A percentile compares a stretch with the other conserved stretches of the same genome.
phyloP scores from a whole-genome alignment of 2,888 invertebrate species.

The Rhamphomyia laevipes region DNA sequence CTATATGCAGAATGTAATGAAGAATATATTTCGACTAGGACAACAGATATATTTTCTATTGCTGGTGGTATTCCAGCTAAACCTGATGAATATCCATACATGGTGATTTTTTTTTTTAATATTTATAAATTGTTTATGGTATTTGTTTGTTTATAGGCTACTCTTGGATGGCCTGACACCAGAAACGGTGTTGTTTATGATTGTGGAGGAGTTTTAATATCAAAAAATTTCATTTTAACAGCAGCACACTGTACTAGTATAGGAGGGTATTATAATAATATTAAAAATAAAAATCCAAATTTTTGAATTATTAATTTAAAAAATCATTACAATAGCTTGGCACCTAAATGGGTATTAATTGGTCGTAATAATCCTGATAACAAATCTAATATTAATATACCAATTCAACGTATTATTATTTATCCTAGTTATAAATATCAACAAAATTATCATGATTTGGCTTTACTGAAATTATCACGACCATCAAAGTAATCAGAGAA shows the following conservation, averaged over 20 bases:
- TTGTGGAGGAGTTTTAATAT: conserved; percentile 39
- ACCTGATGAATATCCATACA: conserved; percentile 44
- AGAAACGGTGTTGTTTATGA: conserved; percentile 25
- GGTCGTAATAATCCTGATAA: conserved; percentile 40
- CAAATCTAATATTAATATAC: conserved; percentile 38
- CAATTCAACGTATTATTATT: conserved; percentile 28
- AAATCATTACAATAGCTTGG: conserved; percentile 11
- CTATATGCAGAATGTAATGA: neutral
- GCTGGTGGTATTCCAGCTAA: conserved; percentile 43
- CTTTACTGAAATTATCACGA: conserved; percentile 39
- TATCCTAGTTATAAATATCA: conserved; percentile 43
- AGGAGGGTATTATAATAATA: too few relatives aligned
- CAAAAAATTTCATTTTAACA: conserved; percentile 42
- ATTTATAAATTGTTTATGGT: neutral
- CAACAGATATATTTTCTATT: conserved; percentile 23
- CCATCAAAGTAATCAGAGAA: neutral
- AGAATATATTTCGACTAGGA: neutral
- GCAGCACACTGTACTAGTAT: conserved; percentile 43
- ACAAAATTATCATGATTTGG: conserved; percentile 48
- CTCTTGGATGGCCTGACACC: conserved; percentile 30
- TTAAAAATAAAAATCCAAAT: conserved; percentile 7
- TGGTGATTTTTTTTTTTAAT: conserved; percentile 33
- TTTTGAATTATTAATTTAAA: neutral
- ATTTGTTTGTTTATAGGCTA: conserved; percentile 18
- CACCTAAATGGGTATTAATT: conserved; percentile 41